Percentiles rank a stretch among this genome's conserved stretches.
phyloP scores from a whole-genome alignment of 2,797 vertebrate genomes.

The Furcifer pardalis region DNA sequence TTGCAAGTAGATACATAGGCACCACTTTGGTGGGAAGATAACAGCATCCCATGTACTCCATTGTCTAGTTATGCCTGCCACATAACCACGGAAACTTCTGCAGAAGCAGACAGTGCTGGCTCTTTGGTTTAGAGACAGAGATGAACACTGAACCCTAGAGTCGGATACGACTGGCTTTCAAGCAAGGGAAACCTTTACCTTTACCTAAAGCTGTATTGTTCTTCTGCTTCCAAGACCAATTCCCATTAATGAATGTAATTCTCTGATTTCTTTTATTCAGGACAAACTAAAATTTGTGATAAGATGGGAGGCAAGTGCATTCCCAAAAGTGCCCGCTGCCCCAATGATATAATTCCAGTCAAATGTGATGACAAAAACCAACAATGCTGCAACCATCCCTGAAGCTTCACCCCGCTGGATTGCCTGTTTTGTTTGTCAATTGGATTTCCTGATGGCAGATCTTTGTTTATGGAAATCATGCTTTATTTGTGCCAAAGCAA shows the following conservation, averaged over 20 bases:
- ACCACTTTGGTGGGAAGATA: too few species aligned
- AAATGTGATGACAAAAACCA: neutral
- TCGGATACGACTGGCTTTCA: too few species aligned
- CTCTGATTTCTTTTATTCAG: neutral
- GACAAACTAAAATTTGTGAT: accelerated
- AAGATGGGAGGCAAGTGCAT: neutral
- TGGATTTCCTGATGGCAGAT: neutral
- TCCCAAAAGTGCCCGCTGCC: neutral
- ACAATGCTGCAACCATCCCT: neutral
- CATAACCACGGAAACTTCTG: too few species aligned
- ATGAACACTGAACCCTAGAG: too few species aligned
- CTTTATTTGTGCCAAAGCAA: neutral
- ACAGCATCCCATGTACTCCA: too few species aligned
- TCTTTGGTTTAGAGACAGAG: too few species aligned
- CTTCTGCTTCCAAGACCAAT: neutral
- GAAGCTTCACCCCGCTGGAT: neutral
- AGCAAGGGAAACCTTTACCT: too few species aligned
- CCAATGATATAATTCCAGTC: neutral
- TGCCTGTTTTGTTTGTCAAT: neutral
- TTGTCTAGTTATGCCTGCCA: too few species aligned
- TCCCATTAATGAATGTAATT: neutral
- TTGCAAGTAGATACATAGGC: too few species aligned
- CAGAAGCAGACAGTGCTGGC: too few species aligned
- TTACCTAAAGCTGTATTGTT: neutral
- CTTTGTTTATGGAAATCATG: neutral